phyloP scores from a whole-genome alignment of 2,113 vertebrate genomes.

The Riparia riparia region DNA sequence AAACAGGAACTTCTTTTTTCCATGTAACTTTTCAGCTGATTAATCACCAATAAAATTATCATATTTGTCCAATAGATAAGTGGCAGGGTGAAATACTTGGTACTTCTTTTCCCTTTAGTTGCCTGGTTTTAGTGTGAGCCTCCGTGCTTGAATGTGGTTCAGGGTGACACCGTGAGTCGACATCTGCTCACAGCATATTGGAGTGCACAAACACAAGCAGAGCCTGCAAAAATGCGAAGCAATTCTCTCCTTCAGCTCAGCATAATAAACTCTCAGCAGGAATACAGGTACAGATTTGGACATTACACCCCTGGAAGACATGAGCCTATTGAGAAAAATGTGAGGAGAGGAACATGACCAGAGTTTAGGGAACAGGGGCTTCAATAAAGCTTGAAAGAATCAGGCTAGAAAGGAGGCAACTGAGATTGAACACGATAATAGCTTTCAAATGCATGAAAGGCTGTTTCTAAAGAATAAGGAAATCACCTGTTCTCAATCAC shows the following conservation, averaged over 20 bases:
- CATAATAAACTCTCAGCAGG: background rate
- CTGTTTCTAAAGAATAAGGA: slow-evolving; percentile 42
- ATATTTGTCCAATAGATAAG: background rate
- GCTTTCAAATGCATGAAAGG: slow-evolving; percentile 40
- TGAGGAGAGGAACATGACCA: slow-evolving; percentile 9
- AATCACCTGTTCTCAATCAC: slow-evolving; percentile 37
- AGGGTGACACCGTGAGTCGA: slow-evolving; percentile 34
- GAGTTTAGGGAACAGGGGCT: background rate
- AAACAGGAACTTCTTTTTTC: background rate
- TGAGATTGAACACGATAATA: slow-evolving; percentile 42
- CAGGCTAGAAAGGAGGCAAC: slow-evolving; percentile 7
- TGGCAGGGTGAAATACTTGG: background rate
- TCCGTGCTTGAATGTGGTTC: background rate
- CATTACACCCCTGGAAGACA: background rate
- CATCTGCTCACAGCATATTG: slow-evolving; percentile 28
- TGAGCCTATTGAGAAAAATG: background rate
- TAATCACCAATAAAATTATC: background rate
- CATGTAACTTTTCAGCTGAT: background rate
- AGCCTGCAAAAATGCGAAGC: background rate
- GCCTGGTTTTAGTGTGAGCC: background rate
- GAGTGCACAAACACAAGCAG: background rate
- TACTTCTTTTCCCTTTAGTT: background rate
- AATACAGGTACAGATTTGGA: background rate
- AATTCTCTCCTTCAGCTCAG: background rate
- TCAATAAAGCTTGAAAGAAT: slow-evolving; percentile 15